These are phyloP conservation scores for Hassar affinis DNA, from an alignment of 2,113 vertebrate species.

Conservation along the genomic window DNA sequence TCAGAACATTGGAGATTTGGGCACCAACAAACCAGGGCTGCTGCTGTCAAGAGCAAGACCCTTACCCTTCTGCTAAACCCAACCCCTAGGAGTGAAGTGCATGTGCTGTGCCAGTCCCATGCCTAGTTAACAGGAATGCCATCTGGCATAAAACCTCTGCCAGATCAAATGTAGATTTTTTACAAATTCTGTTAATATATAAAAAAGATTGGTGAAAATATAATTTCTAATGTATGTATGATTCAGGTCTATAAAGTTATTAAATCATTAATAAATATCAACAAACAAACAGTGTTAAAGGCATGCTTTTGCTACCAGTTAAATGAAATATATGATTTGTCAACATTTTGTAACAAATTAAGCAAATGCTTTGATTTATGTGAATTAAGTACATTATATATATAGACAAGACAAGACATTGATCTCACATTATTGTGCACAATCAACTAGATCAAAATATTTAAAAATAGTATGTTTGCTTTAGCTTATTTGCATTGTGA, in stretches of 20 bases:
- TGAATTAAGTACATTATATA: not conserved
- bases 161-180: too few relatives aligned
- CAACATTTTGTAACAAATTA: not conserved
- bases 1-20: too few relatives aligned
- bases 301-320: not conserved
- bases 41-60: too few relatives aligned
- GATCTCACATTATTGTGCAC: not conserved
- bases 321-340: not conserved
- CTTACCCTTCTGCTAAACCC: too few relatives aligned
- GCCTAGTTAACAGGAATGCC: too few relatives aligned
- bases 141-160: too few relatives aligned
- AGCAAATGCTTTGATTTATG: not conserved
- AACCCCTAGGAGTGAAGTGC: too few relatives aligned
- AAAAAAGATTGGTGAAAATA: not conserved
- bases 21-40: too few relatives aligned
- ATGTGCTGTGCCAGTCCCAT: too few relatives aligned
- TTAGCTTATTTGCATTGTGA: not conserved
- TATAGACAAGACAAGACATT: not conserved
- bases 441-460: not conserved
- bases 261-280: not conserved
- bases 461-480: not conserved
- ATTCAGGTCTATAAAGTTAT: not conserved
- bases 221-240: not conserved
- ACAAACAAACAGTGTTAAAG: not conserved
- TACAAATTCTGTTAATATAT: not conserved